phyloP scores from a whole-genome alignment of 2,888 invertebrate species.

The Ecdyonurus torrentis region DNA sequence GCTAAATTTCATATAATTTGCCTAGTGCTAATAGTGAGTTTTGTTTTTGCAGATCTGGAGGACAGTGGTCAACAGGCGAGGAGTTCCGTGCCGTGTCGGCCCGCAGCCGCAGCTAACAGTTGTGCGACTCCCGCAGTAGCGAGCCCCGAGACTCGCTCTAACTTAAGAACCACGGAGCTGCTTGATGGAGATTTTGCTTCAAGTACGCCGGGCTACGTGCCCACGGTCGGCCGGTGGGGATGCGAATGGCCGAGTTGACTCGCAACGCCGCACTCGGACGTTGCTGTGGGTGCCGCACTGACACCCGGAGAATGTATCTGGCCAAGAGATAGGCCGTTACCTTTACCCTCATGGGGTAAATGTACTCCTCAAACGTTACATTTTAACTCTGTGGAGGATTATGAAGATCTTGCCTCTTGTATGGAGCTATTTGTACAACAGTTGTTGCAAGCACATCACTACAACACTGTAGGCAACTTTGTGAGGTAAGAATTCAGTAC shows the following conservation, averaged over 20 bases:
- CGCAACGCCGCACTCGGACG: slow-evolving; percentile 32
- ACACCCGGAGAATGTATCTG: slow-evolving; percentile 36
- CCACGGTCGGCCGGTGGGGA: slow-evolving; percentile 80
- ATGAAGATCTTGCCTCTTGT: slow-evolving; percentile 61
- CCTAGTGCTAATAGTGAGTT: too few relatives aligned
- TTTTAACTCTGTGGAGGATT: slow-evolving; percentile 39
- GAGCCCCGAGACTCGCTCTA: background rate
- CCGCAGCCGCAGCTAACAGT: background rate
- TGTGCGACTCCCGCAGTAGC: background rate
- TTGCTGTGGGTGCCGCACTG: slow-evolving; percentile 16
- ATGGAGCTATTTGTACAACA: slow-evolving; percentile 66
- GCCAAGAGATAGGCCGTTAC: slow-evolving; percentile 52
- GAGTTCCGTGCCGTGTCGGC: background rate
- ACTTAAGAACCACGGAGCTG: slow-evolving; percentile 1
- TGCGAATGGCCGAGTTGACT: slow-evolving; percentile 97
- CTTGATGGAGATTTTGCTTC: slow-evolving; percentile 2
- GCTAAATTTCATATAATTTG: too few relatives aligned
- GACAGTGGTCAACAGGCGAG: background rate
- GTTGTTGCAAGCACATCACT: slow-evolving; percentile 68
- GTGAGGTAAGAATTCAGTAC: slow-evolving; percentile 39
- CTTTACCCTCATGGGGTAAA: slow-evolving; percentile 57
- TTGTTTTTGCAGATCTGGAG: slow-evolving; percentile 1
- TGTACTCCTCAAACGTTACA: slow-evolving; percentile 22
- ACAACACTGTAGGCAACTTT: slow-evolving; percentile 79
- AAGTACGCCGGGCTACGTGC: slow-evolving; percentile 37